These are phyloP conservation scores for Chaenogobius annularis DNA, from an alignment of 2,113 vertebrate genomes.

Conservation along the genomic window DNA sequence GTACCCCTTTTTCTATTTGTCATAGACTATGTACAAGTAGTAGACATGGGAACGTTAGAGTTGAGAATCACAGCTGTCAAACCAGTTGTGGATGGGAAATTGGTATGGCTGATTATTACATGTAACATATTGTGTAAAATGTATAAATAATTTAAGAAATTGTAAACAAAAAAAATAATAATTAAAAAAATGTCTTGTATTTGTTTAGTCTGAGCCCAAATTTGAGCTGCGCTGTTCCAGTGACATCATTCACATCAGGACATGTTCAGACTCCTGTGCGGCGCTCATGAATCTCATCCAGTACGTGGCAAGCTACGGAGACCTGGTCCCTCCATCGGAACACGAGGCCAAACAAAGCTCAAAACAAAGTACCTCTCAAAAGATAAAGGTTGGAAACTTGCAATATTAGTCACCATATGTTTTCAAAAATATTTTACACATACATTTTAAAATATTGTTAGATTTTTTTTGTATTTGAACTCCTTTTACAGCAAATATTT, in stretches of 20 bases:
- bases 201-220: constrained; percentile 81
- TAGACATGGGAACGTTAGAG: constrained; percentile 95
- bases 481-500: too few species aligned
- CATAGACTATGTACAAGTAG: constrained; percentile 95
- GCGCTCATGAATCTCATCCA: constrained; percentile 98
- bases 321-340: constrained; percentile 82
- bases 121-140: neutral
- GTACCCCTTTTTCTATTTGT: constrained; percentile 15
- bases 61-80: constrained; percentile 91
- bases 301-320: constrained; percentile 94
- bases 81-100: constrained; percentile 81
- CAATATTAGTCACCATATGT: neutral
- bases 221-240: constrained; percentile 97
- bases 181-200: constrained; percentile 1
- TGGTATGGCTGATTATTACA: constrained; percentile 69
- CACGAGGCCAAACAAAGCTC: constrained; percentile 75
- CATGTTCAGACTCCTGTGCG: constrained; percentile 94
- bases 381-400: constrained; percentile 79
- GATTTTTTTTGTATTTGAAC: neutral
- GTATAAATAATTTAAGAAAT: neutral
- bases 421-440: too few species aligned
- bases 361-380: constrained; percentile 66
- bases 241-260: constrained; percentile 93
- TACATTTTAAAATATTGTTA: too few species aligned
- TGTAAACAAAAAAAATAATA: too few species aligned